phyloP scores from a whole-genome alignment of 1,140 invertebrate genomes.

The Calycopis cecrops region DNA sequence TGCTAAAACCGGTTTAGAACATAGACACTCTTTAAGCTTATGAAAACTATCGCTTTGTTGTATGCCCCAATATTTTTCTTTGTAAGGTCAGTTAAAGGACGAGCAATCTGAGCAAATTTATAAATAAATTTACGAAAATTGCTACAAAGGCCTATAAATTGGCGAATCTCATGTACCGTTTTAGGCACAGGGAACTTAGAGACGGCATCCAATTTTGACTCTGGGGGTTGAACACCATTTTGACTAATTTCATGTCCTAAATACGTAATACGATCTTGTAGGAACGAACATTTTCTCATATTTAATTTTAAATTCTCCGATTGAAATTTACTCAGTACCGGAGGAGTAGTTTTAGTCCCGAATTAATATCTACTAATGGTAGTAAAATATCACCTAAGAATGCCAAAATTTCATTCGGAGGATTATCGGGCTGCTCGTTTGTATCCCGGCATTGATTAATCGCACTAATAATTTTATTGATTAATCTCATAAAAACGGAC shows the following conservation, averaged over 20 bases:
- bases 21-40: conserved; percentile 1
- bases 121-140: background rate
- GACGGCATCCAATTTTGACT: background rate
- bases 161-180: background rate
- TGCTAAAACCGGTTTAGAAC: background rate
- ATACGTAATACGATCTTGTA: conserved; percentile 16
- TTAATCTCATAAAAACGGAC: background rate
- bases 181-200: background rate
- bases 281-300: conserved; percentile 19
- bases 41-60: background rate
- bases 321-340: background rate
- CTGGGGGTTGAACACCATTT: background rate
- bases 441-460: too few species aligned
- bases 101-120: background rate
- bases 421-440: too few species aligned
- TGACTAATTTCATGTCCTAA: conserved; percentile 18
- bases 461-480: too few species aligned
- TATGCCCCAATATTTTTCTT: background rate
- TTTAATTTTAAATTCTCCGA: conserved; percentile 19
- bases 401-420: too few species aligned
- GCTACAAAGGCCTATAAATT: background rate
- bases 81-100: background rate
- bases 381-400: too few species aligned
- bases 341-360: too few species aligned
- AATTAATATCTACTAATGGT: too few species aligned